Conservation (phyloP, 2,888 invertebrate genomes). For the Bellardia pandia region DNA sequence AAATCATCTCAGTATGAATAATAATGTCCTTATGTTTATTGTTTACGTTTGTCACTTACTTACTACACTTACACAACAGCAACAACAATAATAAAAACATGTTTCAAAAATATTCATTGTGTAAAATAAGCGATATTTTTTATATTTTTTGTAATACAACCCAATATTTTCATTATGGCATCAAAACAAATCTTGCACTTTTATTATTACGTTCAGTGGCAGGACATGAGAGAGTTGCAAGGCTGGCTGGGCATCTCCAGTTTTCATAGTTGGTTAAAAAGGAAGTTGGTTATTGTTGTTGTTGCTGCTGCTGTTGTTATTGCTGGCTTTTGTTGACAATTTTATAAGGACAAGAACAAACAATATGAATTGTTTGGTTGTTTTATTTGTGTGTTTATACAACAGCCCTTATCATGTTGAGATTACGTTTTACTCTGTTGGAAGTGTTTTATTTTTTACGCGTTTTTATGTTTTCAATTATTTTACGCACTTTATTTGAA, state of each 20-base stretch:
- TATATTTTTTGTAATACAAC: constrained; percentile 29
- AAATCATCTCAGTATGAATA: neutral
- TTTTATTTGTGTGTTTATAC: constrained; percentile 46
- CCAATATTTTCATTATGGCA: constrained; percentile 66
- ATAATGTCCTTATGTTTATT: constrained; percentile 35
- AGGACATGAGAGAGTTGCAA: constrained; percentile 45
- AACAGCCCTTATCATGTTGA: constrained; percentile 75
- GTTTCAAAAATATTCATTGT: constrained; percentile 10
- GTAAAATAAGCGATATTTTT: constrained; percentile 22
- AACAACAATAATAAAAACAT: constrained; percentile 20
- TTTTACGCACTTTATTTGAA: constrained; percentile 71
- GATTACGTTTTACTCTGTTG: constrained; percentile 48
- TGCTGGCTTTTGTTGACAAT: constrained; percentile 70
- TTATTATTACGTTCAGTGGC: constrained; percentile 36
- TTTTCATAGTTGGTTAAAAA: constrained; percentile 7
- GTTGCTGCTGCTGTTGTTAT: neutral
- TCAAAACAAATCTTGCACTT: constrained; percentile 57
- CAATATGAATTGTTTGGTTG: constrained; percentile 65
- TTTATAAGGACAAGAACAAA: constrained; percentile 74
- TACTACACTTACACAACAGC: neutral
- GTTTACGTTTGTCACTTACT: constrained; percentile 41
- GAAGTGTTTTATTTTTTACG: constrained; percentile 60
- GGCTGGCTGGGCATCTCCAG: constrained; percentile 13
- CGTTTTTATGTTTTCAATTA: constrained; percentile 71
- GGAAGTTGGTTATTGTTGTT: constrained; percentile 41